Percentiles rank a stretch among this genome's conserved stretches.
Conservation (phyloP, 2,888 invertebrate genomes). For the Pardosa pseudoannulata region DNA sequence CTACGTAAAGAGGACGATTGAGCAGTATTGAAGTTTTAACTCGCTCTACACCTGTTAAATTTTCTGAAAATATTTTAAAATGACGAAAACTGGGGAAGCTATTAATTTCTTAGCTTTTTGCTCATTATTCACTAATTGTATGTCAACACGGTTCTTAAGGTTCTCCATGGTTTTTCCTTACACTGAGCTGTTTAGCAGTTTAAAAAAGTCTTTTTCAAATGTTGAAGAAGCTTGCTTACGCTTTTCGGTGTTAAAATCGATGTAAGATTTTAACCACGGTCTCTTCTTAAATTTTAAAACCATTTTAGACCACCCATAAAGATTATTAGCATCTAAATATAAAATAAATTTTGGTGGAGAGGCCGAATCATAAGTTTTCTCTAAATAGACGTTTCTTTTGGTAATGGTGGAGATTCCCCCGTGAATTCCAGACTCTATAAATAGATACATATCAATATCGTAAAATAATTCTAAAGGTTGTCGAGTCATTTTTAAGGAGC, state of each 20-base stretch:
- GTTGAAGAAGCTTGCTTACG: constrained; percentile 75
- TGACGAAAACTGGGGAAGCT: constrained; percentile 58
- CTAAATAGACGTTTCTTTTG: too few relatives aligned
- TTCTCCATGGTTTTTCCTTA: constrained; percentile 78
- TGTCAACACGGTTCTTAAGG: constrained; percentile 63
- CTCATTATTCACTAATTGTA: constrained; percentile 74
- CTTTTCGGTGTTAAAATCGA: constrained; percentile 75
- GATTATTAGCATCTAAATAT: too few relatives aligned
- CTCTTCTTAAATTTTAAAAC: constrained; percentile 10
- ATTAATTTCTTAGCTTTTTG: constrained; percentile 30
- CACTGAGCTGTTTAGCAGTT: constrained; percentile 77
- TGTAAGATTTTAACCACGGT: constrained; percentile 75
- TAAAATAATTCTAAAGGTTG: constrained; percentile 73
- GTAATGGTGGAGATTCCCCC: constrained; percentile 50
- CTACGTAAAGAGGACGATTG: too few relatives aligned
- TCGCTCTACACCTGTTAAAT: constrained; percentile 75
- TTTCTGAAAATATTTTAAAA: constrained; percentile 76
- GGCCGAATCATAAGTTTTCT: too few relatives aligned
- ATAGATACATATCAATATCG: constrained; percentile 73
- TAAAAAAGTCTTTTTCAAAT: constrained; percentile 77
- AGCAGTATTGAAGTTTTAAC: too few relatives aligned
- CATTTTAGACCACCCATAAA: too few relatives aligned
- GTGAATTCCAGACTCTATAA: constrained; percentile 47
- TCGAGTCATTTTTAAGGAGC: constrained; percentile 40
- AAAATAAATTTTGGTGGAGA: too few relatives aligned